These are phyloP conservation scores for Scaptodrosophila latifasciaeformis DNA, from an alignment of 2,888 invertebrate species.

Conservation along the genomic window DNA sequence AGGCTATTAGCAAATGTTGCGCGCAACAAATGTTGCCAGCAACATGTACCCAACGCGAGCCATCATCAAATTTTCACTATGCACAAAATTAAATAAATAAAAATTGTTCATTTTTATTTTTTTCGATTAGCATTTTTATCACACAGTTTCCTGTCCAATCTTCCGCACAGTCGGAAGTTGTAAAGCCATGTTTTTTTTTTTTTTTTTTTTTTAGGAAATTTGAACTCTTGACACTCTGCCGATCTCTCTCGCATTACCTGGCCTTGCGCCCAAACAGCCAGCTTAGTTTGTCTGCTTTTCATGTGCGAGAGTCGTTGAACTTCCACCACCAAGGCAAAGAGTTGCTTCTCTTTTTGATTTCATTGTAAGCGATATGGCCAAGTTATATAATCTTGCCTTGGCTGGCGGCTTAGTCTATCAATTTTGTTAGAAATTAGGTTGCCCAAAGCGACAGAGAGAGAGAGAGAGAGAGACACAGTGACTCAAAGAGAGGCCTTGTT, in stretches of 20 bases:
- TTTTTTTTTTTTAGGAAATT: constrained; percentile 4
- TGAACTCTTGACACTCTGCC: constrained; percentile 54
- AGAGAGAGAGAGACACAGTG: no score
- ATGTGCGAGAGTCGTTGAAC: constrained; percentile 27
- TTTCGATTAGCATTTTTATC: constrained; percentile 53
- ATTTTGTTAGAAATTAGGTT: no score
- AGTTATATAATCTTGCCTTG: no score
- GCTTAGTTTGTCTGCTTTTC: not conserved
- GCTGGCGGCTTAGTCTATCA: no score
- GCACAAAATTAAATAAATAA: constrained; percentile 45
- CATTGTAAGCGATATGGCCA: no score
- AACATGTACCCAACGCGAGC: no score
- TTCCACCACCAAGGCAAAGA: not conserved
- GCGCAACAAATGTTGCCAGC: constrained; percentile 32
- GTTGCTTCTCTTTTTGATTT: no score
- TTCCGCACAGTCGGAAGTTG: not conserved
- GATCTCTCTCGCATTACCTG: no score
- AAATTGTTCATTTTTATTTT: constrained; percentile 17
- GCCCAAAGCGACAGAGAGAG: no score
- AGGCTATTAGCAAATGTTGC: no score
- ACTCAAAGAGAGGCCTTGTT: no score
- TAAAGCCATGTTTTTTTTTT: not conserved
- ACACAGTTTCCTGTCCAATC: constrained; percentile 45
- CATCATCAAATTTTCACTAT: constrained; percentile 34
- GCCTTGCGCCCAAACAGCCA: not conserved